A percentile compares a stretch with the other conserved stretches of the same genome.
phyloP scores from a whole-genome alignment of 2,888 invertebrate genomes.

The Euzophera pinguis region DNA sequence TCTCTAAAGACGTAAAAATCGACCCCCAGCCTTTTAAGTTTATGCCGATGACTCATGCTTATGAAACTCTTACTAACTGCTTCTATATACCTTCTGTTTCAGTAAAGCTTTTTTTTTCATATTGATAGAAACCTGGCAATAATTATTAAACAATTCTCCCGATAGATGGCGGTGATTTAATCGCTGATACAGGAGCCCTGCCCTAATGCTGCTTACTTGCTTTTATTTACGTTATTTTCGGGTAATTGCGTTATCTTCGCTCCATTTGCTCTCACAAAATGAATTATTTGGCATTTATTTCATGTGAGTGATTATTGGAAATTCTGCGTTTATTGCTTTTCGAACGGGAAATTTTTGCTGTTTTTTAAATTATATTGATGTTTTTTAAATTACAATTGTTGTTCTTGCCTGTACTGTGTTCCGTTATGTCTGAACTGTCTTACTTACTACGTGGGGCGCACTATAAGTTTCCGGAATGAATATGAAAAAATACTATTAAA shows the following conservation, averaged over 20 bases:
- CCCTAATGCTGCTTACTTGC: conserved; percentile 7
- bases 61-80: too few relatives aligned
- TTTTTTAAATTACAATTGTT: neutral
- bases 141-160: too few relatives aligned
- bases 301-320: conserved; percentile 21
- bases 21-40: too few relatives aligned
- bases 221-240: conserved; percentile 30
- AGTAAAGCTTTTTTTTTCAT: neutral
- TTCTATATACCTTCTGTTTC: too few relatives aligned
- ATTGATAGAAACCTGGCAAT: neutral
- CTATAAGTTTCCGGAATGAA: too few relatives aligned
- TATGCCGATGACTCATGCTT: too few relatives aligned
- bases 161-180: neutral
- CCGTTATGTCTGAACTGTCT: too few relatives aligned
- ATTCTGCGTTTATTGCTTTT: conserved; percentile 17
- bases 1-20: too few relatives aligned
- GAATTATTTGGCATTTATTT: conserved; percentile 25
- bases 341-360: neutral
- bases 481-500: too few relatives aligned
- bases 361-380: neutral
- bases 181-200: neutral
- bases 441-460: too few relatives aligned
- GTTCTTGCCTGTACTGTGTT: too few relatives aligned
- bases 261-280: conserved; percentile 27
- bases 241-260: conserved; percentile 33